phyloP scores from a whole-genome alignment of 2,113 vertebrate genomes.

The Oryzias javanicus region DNA sequence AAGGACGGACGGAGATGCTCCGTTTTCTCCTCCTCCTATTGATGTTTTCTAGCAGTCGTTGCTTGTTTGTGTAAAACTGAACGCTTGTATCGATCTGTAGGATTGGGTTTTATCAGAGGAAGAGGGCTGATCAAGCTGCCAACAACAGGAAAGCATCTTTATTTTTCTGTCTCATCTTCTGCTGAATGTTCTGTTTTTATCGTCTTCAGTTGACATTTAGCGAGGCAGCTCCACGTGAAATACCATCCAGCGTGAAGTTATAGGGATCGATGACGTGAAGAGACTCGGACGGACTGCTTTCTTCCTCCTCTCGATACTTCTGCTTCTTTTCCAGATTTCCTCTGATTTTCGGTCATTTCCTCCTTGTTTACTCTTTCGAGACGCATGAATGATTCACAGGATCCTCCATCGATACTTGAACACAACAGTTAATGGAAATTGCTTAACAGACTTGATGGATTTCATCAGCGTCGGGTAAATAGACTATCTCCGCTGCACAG shows the following conservation, averaged over 20 bases:
- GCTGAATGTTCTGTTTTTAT: not conserved
- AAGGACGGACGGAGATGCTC: too few relatives aligned
- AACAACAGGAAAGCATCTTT: not conserved
- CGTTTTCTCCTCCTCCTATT: too few relatives aligned
- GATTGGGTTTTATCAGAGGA: too few relatives aligned
- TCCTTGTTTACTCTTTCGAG: not conserved
- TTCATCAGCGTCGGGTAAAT: slow-evolving; percentile 11
- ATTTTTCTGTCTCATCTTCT: not conserved
- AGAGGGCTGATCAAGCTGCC: not conserved
- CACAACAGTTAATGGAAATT: slow-evolving; percentile 16
- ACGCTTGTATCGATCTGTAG: too few relatives aligned
- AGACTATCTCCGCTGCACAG: slow-evolving; percentile 5
- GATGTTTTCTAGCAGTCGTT: too few relatives aligned
- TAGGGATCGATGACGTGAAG: slow-evolving; percentile 32
- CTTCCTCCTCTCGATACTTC: not conserved
- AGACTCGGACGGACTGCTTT: slow-evolving; percentile 9
- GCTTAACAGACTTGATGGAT: not conserved
- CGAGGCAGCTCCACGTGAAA: slow-evolving; percentile 19
- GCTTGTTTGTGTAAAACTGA: too few relatives aligned
- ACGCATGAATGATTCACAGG: slow-evolving; percentile 14
- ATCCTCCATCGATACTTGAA: slow-evolving; percentile 6
- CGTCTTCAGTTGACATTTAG: slow-evolving; percentile 38
- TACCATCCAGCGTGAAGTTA: slow-evolving; percentile 16
- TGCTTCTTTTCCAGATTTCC: not conserved
- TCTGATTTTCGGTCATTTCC: not conserved